Evolutionary conservation across 2,888 invertebrate genomes (phyloP), one percentile per base, ranked within the genome.

Genomic region (Dynastes hyllus): DNA sequence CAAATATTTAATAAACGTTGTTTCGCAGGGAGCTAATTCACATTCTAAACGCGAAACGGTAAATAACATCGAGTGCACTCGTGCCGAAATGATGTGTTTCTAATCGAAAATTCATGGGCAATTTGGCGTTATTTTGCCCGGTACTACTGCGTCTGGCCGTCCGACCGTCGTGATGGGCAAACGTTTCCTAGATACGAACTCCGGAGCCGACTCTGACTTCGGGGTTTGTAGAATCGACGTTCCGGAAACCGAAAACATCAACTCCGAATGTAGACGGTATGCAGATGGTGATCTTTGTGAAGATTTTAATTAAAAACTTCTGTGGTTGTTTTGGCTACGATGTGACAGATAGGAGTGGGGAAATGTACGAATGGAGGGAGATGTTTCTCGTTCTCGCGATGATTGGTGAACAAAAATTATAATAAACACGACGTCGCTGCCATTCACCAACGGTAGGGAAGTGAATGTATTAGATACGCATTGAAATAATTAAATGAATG

Each of bases 1-100:
- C 81, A 81, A 80, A 81, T 81, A 80, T 81, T 81, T 79, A 81
- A 81, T 81, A 80, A 80, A 80, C 77, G 76, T 61, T 78, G 76
- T 80, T 73, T 40, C 50, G 61, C 22, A 63, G 70, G 16, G 50
- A 79, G 75, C 79, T 80, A 81, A 81, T 80, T 81, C 80, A 70
- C 69, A 81, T 81, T 81, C 81, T 77, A 79, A 80, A 80, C 79
- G 80, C 76, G 80, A 29, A 79, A 61, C 75, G 79, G 78, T 80
- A 80, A 81, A 81, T 80, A 80, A 79, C 80, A 67, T 66, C 79
- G 71, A 75, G 63, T 70, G 76, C 76, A 70, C 76, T 76, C 76
- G 75, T 78, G 78, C 70, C 63, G 63, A 73, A 78, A 73, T 71
- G 61, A 70, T 73, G 78, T 65, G 78, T 71, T 76, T 70, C 79